Conservation (phyloP, 2,113 vertebrate species). For the Indicator maculatus region DNA sequence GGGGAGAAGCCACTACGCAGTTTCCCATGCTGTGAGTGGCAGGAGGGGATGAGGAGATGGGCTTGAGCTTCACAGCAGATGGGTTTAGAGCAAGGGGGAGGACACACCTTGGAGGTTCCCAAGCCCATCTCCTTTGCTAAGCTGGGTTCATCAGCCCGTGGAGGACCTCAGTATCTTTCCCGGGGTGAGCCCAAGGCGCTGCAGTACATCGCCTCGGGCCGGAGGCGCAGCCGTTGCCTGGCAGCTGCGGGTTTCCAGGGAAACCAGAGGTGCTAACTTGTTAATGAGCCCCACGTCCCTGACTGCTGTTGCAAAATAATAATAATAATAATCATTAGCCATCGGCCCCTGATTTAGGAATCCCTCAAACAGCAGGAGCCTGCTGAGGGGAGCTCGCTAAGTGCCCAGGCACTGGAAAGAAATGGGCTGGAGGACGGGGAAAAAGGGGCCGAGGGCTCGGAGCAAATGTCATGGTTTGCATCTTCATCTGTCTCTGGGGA, state of each 20-base stretch:
- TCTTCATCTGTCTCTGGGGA: slow-evolving; percentile 18
- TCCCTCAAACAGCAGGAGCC: slow-evolving; percentile 32
- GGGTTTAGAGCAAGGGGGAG: background rate
- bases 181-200: background rate
- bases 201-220: slow-evolving; percentile 30
- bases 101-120: background rate
- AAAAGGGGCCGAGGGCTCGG: background rate
- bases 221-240: slow-evolving; percentile 73
- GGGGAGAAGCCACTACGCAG: background rate
- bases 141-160: background rate
- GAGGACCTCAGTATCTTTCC: background rate
- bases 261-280: slow-evolving; percentile 78
- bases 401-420: background rate
- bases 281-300: slow-evolving; percentile 74
- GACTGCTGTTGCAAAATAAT: slow-evolving; percentile 71
- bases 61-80: background rate
- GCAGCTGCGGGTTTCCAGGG: slow-evolving; percentile 79
- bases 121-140: background rate
- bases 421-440: background rate
- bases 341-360: slow-evolving; percentile 47
- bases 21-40: background rate
- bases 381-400: slow-evolving; percentile 10
- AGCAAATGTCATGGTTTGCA: background rate
- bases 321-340: slow-evolving; percentile 51
- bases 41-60: background rate